These are phyloP conservation scores for Latrodectus elegans DNA, from an alignment of 2,888 invertebrate genomes.

Conservation along the genomic window DNA sequence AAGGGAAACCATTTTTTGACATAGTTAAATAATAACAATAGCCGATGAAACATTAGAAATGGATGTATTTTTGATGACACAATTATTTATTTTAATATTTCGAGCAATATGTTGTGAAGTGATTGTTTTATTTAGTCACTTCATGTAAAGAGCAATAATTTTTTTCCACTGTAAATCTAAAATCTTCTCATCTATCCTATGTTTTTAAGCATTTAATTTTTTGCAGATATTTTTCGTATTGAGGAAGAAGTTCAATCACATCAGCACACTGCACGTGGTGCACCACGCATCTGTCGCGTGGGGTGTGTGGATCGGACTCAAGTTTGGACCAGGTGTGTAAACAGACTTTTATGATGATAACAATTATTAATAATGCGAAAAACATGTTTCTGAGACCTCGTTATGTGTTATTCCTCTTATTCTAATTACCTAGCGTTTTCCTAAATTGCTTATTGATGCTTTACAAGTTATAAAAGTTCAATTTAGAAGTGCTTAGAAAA, in stretches of 20 bases:
- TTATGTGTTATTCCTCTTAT: too few species aligned
- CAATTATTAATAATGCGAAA: too few species aligned
- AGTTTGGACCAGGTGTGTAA: conserved; percentile 72
- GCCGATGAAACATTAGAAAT: background rate
- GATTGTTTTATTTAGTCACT: background rate
- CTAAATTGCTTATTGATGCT: too few species aligned
- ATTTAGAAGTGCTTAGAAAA: too few species aligned
- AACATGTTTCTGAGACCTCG: too few species aligned
- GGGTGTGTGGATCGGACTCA: conserved; percentile 76
- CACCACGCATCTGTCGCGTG: conserved; percentile 76
- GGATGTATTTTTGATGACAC: background rate
- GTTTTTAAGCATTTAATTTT: background rate
- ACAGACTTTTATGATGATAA: too few species aligned
- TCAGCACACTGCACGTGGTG: conserved; percentile 76
- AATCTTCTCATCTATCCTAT: background rate
- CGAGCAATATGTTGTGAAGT: background rate
- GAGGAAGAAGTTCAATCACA: conserved; percentile 76
- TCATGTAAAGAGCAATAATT: background rate
- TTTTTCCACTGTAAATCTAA: background rate
- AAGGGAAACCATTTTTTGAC: too few species aligned
- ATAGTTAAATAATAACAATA: too few species aligned
- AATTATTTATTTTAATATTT: background rate
- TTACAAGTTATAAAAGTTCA: too few species aligned
- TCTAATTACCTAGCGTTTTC: too few species aligned
- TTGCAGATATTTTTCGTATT: conserved; percentile 74